Evolutionary conservation across 1,140 invertebrate species (phyloP).

Genomic region (Cardiocondyla obscurior): DNA sequence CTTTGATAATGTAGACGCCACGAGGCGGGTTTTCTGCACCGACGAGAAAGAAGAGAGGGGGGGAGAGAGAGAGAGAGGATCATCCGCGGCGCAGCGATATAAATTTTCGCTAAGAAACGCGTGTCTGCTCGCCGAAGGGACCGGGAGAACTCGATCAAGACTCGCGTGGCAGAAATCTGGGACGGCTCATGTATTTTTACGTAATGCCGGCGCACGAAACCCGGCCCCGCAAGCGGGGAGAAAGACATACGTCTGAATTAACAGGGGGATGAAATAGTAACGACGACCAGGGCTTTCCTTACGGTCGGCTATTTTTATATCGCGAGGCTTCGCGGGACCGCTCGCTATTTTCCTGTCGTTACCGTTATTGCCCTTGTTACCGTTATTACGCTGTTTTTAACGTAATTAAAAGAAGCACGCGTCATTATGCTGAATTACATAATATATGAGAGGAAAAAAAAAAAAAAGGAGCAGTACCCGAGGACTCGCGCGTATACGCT

Average conservation of each 20-base stretch:
- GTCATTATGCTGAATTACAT: background rate
- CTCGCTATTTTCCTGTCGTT: background rate
- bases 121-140: background rate
- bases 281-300: background rate
- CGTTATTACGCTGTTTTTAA: background rate
- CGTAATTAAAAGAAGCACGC: background rate
- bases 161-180: constrained; percentile 36
- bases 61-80: too few relatives aligned
- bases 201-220: constrained; percentile 1
- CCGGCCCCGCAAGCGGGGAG: too few relatives aligned
- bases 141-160: constrained; percentile 36
- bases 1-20: constrained; percentile 41
- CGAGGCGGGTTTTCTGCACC: constrained; percentile 22
- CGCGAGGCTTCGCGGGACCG: background rate
- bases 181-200: constrained; percentile 6
- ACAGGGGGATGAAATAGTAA: background rate
- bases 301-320: background rate
- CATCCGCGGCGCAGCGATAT: background rate
- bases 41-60: too few relatives aligned
- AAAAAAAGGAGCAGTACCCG: background rate
- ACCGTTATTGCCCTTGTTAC: background rate
- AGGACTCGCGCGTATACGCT: background rate
- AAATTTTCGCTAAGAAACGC: constrained; percentile 11
- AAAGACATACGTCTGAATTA: background rate
- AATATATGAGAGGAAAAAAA: background rate